Conservation (phyloP, 2,797 vertebrate genomes). For the Cygnus olor region DNA sequence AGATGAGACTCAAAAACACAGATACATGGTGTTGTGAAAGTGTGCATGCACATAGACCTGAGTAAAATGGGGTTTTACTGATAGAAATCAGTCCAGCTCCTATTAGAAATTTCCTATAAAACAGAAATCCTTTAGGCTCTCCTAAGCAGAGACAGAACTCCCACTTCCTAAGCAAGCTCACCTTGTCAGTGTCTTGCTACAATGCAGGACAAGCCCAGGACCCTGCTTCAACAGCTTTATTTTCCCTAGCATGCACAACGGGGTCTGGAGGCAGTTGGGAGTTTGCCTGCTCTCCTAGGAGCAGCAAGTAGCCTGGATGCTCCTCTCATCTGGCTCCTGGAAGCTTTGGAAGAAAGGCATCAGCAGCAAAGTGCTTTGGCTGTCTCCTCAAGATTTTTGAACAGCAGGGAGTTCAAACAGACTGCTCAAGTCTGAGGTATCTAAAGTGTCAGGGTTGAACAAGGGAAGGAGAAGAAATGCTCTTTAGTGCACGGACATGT, state of each 20-base stretch:
- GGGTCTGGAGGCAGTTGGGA: not conserved
- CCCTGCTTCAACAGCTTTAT: not conserved
- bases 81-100: not conserved
- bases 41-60: not conserved
- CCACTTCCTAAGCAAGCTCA: not conserved
- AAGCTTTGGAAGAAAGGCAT: constrained; percentile 29
- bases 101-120: not conserved
- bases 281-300: not conserved
- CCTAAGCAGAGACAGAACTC: not conserved
- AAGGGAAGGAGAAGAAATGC: constrained; percentile 42
- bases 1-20: not conserved
- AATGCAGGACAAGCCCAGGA: not conserved
- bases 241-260: not conserved
- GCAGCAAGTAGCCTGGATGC: not conserved
- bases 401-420: constrained; percentile 54
- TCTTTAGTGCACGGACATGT: constrained; percentile 41
- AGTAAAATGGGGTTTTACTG: not conserved
- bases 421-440: constrained; percentile 50
- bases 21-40: not conserved
- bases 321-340: not conserved
- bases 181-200: not conserved
- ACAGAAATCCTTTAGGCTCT: not conserved
- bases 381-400: constrained; percentile 46
- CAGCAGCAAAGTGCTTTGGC: constrained; percentile 42
- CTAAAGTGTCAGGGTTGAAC: constrained; percentile 21